Evolutionary conservation across 2,888 invertebrate species (phyloP), one percentile per base, ranked within the genome.

Genomic region (Sinopyrophorus schimmeli): DNA sequence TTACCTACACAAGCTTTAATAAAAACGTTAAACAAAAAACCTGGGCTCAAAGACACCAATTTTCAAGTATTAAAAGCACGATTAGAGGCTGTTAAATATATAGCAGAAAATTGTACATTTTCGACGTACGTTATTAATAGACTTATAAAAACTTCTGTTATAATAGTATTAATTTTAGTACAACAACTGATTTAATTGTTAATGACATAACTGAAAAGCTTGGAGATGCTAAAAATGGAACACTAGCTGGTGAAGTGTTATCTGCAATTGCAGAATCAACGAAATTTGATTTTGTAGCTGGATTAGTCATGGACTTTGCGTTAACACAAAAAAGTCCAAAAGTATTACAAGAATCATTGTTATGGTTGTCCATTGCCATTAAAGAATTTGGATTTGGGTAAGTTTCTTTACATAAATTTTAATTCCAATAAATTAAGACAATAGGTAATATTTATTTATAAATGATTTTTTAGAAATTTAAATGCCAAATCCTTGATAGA

Each of bases 241-340:
- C 78, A 1, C 73, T 80, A 0, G 86, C 88, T 0, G 82, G 80
- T 0, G 87, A 87, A 54, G 82, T 87, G 0, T 77, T 93, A 2
- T 80, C 82, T 1, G 80, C 84, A 1, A 81, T 94, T 14, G 85
- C 92, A 0, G 92, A 92, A 63, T 84, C 86, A 0, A 85, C 85
- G 3, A 84, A 82, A 16, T 73, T 94, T 5, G 89, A 90, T 41
- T 82, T 83, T 54, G 82, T 92, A 0, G 79, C 88, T 1, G 79
- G 80, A 18, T 84, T 86, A 66, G 83, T 87, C 0, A 73, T 92
- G 14, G 78, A 82, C 1, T 86, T 82, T 67, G 89, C 91, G 0
- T 89, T 92, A 72, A 76, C 76, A 5, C 92, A 93, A 71, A 93
- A 92, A 74, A 94, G 89, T 66, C 94, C 94, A 0, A 93, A 93